Conservation (phyloP, 2,888 invertebrate species). For the Ecdyonurus torrentis region DNA sequence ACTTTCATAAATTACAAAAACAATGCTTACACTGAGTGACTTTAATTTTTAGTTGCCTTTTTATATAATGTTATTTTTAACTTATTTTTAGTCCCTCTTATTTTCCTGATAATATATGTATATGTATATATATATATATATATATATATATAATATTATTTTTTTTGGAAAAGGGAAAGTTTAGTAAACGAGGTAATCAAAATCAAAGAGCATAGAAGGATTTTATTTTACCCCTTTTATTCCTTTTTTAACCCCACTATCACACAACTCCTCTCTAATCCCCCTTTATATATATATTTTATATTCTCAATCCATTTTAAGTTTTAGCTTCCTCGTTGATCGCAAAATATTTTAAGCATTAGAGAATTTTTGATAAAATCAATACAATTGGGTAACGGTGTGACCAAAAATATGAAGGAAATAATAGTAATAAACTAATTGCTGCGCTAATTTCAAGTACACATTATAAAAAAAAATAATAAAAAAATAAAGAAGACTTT, state of each 20-base stretch:
- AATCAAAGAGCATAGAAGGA: background rate
- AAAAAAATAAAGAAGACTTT: no score
- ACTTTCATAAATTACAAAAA: conserved; percentile 4
- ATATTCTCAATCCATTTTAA: background rate
- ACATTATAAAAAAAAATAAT: no score
- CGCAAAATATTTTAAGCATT: background rate
- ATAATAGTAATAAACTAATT: no score
- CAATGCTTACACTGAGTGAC: background rate
- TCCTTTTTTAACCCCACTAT: background rate
- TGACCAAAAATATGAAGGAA: no score
- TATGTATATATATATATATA: no score
- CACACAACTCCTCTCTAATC: background rate
- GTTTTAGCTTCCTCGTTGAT: background rate
- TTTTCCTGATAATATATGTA: background rate
- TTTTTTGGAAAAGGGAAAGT: background rate
- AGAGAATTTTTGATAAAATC: no score
- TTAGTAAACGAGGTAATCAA: background rate
- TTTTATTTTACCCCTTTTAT: background rate
- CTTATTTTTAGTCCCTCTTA: background rate
- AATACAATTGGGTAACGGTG: no score
- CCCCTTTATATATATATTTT: background rate
- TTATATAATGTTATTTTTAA: background rate
- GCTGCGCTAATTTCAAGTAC: no score
- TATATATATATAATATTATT: no score
- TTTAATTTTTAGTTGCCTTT: background rate